Percentiles rank a stretch among this genome's conserved stretches.
phyloP scores from a whole-genome alignment of 53 echinoderm and acorn worm species.

The Patiria pectinifera region DNA sequence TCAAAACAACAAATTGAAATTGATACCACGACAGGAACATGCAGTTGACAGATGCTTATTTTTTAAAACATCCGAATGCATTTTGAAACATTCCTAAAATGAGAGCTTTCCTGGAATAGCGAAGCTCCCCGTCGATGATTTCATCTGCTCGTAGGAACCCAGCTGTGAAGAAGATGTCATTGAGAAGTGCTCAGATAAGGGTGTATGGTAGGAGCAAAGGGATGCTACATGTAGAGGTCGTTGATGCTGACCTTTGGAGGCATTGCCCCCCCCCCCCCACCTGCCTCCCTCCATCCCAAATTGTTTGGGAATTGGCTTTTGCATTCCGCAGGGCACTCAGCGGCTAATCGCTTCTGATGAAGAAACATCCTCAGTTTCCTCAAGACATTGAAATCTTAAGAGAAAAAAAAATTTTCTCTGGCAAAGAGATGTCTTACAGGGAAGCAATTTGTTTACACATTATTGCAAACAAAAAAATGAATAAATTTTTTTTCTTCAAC shows the following conservation, averaged over 20 bases:
- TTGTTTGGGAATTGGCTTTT: constrained; percentile 21
- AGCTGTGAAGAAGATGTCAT: background rate
- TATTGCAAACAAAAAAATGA: too few relatives aligned
- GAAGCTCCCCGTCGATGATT: background rate
- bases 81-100: background rate
- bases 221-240: background rate
- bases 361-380: constrained; percentile 33
- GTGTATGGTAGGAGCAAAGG: background rate
- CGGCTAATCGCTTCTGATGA: constrained; percentile 21
- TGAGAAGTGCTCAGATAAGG: background rate
- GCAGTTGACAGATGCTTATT: background rate
- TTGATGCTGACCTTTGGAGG: background rate
- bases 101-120: background rate
- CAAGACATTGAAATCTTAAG: background rate
- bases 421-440: too few relatives aligned
- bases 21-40: background rate
- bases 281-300: constrained; percentile 8
- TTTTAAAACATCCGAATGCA: background rate
- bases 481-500: too few relatives aligned
- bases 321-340: constrained; percentile 24
- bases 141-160: background rate
- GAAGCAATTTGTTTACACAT: too few relatives aligned
- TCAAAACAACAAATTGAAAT: too few relatives aligned
- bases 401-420: background rate
- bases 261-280: background rate